Evolutionary conservation across 2,797 vertebrate species (phyloP).

Genomic region (Sebastes steindachneri): DNA sequence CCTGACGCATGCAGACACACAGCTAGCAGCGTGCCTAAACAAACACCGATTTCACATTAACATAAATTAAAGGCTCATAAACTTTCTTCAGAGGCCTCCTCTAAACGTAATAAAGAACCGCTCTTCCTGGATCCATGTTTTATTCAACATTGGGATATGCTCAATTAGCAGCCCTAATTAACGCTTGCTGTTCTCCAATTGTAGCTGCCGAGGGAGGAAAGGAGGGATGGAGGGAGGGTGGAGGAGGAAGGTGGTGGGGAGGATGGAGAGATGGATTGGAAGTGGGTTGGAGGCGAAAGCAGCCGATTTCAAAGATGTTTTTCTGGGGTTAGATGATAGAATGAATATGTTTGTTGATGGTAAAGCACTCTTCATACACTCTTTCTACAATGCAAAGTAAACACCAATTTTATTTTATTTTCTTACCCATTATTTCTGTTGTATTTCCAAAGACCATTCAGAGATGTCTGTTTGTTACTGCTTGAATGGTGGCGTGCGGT

Average conservation of each 20-base stretch:
- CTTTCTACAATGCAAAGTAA: not conserved
- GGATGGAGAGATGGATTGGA: not conserved
- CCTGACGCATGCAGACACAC: slow-evolving; percentile 19
- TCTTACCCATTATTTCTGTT: not conserved
- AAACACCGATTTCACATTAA: slow-evolving; percentile 53
- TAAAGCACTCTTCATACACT: not conserved
- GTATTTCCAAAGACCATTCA: not conserved
- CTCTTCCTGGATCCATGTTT: slow-evolving; percentile 70
- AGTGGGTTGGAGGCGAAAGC: not conserved
- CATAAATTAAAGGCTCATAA: slow-evolving; percentile 74
- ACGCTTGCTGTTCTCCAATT: slow-evolving; percentile 45
- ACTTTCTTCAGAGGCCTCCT: slow-evolving; percentile 68
- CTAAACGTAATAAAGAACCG: slow-evolving; percentile 57
- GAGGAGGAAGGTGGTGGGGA: not conserved
- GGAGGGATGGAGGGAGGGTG: not conserved
- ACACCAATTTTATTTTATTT: not conserved
- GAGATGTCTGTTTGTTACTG: not conserved
- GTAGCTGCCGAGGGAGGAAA: slow-evolving; percentile 21
- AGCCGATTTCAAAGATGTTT: not conserved
- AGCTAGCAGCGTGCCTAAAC: slow-evolving; percentile 36
- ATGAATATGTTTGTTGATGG: not conserved
- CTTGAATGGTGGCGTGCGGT: not conserved
- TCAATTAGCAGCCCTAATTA: slow-evolving; percentile 77
- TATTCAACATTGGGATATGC: slow-evolving; percentile 74
- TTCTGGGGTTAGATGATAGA: not conserved